These are phyloP conservation scores for Malthinus flaveolus DNA, from an alignment of 2,888 invertebrate species.

Conservation along the genomic window DNA sequence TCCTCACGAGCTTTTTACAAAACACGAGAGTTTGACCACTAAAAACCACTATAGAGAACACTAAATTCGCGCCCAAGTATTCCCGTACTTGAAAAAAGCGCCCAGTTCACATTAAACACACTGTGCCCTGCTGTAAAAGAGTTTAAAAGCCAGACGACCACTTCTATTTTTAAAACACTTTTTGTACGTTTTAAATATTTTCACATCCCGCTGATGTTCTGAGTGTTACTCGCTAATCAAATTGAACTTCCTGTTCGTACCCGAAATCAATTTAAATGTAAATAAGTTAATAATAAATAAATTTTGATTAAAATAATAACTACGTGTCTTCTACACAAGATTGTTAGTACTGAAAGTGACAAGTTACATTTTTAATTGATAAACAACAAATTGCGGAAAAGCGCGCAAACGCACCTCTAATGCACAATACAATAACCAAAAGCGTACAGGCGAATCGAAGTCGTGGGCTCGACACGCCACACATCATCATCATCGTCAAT, in stretches of 20 bases:
- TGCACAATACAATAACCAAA: slow-evolving; percentile 20
- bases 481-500: slow-evolving; percentile 28
- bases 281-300: background rate
- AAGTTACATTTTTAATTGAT: slow-evolving; percentile 3
- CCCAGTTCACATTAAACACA: slow-evolving; percentile 9
- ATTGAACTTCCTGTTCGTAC: slow-evolving; percentile 22
- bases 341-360: background rate
- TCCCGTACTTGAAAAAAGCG: background rate
- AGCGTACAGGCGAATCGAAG: slow-evolving; percentile 30
- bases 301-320: background rate
- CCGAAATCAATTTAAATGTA: background rate
- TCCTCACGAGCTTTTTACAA: background rate
- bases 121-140: slow-evolving; percentile 9
- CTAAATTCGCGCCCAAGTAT: background rate
- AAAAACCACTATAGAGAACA: background rate
- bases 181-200: slow-evolving; percentile 21
- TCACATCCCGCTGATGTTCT: slow-evolving; percentile 12
- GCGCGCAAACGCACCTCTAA: slow-evolving; percentile 11
- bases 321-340: background rate
- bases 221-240: slow-evolving; percentile 18
- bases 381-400: slow-evolving; percentile 5
- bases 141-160: slow-evolving; percentile 15
- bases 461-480: slow-evolving; percentile 25
- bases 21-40: background rate
- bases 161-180: slow-evolving; percentile 26